A percentile compares a stretch with the other conserved stretches of the same genome.
Evolutionary conservation across 1,140 invertebrate species (phyloP).

Genomic region (Drosophila kikkawai): DNA sequence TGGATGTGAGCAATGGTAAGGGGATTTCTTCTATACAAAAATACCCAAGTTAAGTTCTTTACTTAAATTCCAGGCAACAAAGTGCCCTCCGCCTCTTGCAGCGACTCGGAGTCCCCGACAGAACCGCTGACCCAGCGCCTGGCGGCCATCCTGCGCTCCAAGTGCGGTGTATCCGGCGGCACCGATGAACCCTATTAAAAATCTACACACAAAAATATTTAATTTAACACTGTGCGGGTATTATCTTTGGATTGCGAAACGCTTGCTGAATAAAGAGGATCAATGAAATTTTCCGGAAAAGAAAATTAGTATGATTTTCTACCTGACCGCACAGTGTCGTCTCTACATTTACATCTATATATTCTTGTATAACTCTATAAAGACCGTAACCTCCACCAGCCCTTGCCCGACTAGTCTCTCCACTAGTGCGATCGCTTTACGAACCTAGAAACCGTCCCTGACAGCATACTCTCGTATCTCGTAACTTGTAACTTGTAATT

Average conservation of each 20-base stretch:
- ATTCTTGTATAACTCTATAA: conserved; percentile 67
- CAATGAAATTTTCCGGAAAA: not conserved
- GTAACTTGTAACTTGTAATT: conserved; percentile 30
- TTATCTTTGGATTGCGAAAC: conserved; percentile 24
- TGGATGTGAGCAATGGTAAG: conserved; percentile 80
- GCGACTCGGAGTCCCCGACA: conserved; percentile 88
- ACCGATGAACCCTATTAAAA: conserved; percentile 60
- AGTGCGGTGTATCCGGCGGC: conserved; percentile 74
- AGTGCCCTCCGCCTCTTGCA: conserved; percentile 84
- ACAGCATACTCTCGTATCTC: conserved; percentile 58
- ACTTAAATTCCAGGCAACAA: conserved; percentile 76
- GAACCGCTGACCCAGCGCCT: conserved; percentile 87
- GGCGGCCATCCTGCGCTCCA: conserved; percentile 85
- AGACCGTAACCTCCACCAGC: conserved; percentile 29
- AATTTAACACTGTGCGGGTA: conserved; percentile 10
- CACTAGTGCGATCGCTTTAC: conserved; percentile 72
- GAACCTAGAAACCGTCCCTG: conserved; percentile 80
- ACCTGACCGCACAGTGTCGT: conserved; percentile 33
- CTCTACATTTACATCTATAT: conserved; percentile 34
- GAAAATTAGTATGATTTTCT: conserved; percentile 19
- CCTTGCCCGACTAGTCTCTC: conserved; percentile 64
- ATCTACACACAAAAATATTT: conserved; percentile 16
- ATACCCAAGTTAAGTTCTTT: not conserved
- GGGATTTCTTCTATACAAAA: too few relatives aligned
- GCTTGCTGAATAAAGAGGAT: conserved; percentile 12